These are phyloP conservation scores for Drosophila pseudotalamancana DNA, from an alignment of 2,888 invertebrate species.

Conservation along the genomic window DNA sequence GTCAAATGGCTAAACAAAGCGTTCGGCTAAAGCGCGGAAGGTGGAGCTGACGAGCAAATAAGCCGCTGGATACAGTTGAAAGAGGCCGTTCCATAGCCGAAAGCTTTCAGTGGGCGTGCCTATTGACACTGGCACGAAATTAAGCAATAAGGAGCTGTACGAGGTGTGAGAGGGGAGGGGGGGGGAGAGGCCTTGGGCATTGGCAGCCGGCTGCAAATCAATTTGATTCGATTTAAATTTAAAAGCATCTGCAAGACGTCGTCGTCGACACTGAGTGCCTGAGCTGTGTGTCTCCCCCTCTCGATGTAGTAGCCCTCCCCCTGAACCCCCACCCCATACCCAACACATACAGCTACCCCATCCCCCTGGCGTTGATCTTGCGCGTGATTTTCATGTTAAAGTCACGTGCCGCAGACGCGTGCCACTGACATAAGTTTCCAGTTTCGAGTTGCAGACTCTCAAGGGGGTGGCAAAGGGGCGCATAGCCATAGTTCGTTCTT, in stretches of 20 bases:
- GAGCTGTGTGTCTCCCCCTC: not conserved
- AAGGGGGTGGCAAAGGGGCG: slow-evolving; percentile 19
- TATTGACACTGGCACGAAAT: slow-evolving; percentile 59
- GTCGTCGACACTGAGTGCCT: slow-evolving; percentile 33
- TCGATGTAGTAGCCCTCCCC: not conserved
- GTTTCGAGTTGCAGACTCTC: slow-evolving; percentile 55
- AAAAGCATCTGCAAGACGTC: slow-evolving; percentile 74
- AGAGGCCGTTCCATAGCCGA: slow-evolving; percentile 26
- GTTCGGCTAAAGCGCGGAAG: not conserved
- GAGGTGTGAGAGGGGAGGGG: slow-evolving; percentile 3
- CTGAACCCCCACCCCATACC: not conserved
- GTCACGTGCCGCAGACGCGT: slow-evolving; percentile 76
- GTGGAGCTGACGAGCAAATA: slow-evolving; percentile 37
- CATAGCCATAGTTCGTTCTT: slow-evolving; percentile 36
- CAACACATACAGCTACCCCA: not conserved
- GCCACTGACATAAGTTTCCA: slow-evolving; percentile 76
- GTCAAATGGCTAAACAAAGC: slow-evolving; percentile 79
- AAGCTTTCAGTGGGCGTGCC: slow-evolving; percentile 57
- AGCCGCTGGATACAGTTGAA: slow-evolving; percentile 48
- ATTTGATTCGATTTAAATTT: slow-evolving; percentile 84
- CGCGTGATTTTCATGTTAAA: slow-evolving; percentile 75
- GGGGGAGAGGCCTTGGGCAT: slow-evolving; percentile 36
- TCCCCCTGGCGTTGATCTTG: slow-evolving; percentile 59
- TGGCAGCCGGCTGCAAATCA: slow-evolving; percentile 79
- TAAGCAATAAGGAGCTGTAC: slow-evolving; percentile 32